Evolutionary conservation across 2,888 invertebrate species (phyloP).

Genomic region (Adelognathus sp.): DNA sequence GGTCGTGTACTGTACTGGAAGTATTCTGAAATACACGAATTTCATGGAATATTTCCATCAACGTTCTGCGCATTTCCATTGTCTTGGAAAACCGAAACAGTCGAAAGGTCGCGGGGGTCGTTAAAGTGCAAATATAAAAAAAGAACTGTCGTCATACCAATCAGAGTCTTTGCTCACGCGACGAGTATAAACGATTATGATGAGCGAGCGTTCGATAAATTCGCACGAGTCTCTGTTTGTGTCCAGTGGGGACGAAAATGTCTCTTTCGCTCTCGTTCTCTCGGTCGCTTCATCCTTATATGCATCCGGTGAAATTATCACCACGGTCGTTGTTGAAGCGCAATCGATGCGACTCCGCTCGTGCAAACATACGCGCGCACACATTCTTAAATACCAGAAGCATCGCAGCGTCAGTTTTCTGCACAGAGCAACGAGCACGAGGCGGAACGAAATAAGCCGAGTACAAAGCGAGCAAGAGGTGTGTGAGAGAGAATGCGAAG

Average conservation of each 20-base stretch:
- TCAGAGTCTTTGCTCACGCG: not conserved
- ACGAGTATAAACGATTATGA: not conserved
- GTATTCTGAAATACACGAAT: too few relatives aligned
- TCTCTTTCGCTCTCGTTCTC: not conserved
- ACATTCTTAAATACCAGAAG: not conserved
- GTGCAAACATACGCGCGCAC: not conserved
- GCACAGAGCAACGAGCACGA: constrained; percentile 9
- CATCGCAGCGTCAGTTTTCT: constrained; percentile 3
- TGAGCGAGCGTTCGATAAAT: constrained; percentile 1
- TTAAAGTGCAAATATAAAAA: not conserved
- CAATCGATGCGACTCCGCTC: constrained; percentile 45
- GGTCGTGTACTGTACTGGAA: too few relatives aligned
- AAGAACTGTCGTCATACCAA: too few relatives aligned
- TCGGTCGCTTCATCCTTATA: not conserved
- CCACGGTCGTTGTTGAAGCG: constrained; percentile 37
- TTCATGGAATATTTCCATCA: too few relatives aligned
- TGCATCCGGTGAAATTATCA: constrained; percentile 34
- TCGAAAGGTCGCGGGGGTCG: not conserved
- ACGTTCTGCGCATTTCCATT: too few relatives aligned
- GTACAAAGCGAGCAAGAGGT: constrained; percentile 59
- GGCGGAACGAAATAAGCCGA: constrained; percentile 71
- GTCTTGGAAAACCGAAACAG: too few relatives aligned
- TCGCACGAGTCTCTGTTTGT: not conserved
- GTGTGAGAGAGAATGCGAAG: constrained; percentile 19
- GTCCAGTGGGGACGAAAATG: not conserved